A percentile compares a stretch with the other conserved stretches of the same genome.
Conservation (phyloP, 2,797 vertebrate genomes). For the Sarcophilus harrisii region DNA sequence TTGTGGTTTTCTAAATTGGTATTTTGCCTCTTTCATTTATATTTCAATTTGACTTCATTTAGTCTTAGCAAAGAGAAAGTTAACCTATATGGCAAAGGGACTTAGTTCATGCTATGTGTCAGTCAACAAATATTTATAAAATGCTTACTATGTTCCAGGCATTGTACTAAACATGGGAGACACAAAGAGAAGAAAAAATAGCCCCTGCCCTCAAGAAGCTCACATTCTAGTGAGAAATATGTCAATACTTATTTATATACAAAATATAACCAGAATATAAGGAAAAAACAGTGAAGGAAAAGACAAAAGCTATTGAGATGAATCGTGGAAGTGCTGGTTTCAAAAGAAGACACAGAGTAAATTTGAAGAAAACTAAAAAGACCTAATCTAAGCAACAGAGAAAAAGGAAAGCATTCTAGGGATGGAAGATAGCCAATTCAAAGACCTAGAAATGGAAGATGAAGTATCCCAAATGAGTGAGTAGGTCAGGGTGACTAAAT, state of each 20-base stretch:
- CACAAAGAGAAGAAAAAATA: not conserved
- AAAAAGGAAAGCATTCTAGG: not conserved
- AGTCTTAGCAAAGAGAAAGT: not conserved
- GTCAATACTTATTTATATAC: not conserved
- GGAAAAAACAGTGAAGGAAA: not conserved
- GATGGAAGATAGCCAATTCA: not conserved
- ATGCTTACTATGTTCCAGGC: not conserved
- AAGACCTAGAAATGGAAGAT: not conserved
- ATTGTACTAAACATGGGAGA: not conserved
- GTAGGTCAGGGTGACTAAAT: not conserved
- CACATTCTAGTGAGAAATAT: not conserved
- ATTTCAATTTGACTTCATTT: too few relatives aligned
- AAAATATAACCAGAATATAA: not conserved
- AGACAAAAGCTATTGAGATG: not conserved
- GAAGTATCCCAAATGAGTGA: not conserved
- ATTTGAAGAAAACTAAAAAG: not conserved
- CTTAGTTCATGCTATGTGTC: not conserved
- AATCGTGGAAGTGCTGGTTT: not conserved
- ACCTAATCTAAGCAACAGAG: not conserved
- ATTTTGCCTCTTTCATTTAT: too few relatives aligned
- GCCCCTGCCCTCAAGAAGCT: not conserved
- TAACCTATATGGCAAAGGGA: not conserved
- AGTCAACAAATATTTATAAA: not conserved
- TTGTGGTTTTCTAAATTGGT: too few relatives aligned
- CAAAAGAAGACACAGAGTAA: not conserved